phyloP scores from a whole-genome alignment of 2,888 invertebrate species.

The Cephalotes varians region DNA sequence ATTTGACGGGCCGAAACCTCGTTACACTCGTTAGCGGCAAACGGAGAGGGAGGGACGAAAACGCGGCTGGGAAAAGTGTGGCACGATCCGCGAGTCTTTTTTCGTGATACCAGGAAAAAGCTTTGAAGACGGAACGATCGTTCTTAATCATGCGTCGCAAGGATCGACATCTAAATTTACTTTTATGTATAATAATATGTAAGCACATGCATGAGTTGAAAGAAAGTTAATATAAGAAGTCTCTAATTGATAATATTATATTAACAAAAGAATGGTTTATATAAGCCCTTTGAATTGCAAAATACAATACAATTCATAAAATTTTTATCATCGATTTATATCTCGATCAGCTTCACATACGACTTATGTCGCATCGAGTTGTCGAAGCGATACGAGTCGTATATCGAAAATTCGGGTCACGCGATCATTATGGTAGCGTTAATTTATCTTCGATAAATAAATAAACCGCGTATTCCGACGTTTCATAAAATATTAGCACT shows the following conservation, averaged over 20 bases:
- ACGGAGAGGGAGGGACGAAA: slow-evolving; percentile 13
- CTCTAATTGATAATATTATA: neutral
- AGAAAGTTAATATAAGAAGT: neutral
- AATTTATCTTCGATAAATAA: neutral
- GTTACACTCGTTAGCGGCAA: slow-evolving; percentile 72
- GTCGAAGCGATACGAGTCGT: neutral
- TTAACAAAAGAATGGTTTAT: neutral
- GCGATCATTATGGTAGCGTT: neutral
- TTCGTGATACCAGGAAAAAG: slow-evolving; percentile 26
- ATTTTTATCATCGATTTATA: neutral
- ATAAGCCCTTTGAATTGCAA: neutral
- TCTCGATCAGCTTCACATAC: neutral
- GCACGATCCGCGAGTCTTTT: slow-evolving; percentile 26
- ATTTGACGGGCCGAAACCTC: slow-evolving; percentile 73
- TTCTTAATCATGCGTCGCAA: neutral
- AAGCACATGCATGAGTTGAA: neutral
- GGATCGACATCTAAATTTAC: neutral
- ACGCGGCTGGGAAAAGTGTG: slow-evolving; percentile 49
- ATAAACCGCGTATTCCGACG: neutral
- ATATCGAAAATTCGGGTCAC: neutral
- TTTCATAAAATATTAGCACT: neutral
- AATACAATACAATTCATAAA: neutral
- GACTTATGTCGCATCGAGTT: neutral
- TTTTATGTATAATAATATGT: neutral
- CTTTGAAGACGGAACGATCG: neutral